phyloP scores from a whole-genome alignment of 2,888 invertebrate species.

The Willowsia nigromaculata region DNA sequence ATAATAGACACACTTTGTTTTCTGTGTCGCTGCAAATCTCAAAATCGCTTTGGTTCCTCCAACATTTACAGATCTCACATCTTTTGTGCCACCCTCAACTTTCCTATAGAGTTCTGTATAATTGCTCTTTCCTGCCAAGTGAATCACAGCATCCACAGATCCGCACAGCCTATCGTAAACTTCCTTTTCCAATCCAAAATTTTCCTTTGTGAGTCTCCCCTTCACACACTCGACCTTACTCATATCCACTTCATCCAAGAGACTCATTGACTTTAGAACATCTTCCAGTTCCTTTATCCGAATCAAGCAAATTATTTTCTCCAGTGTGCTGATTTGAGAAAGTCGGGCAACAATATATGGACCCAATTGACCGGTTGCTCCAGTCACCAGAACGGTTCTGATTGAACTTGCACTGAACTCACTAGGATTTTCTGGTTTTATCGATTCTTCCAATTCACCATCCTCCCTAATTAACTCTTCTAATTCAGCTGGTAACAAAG shows the following conservation, averaged over 20 bases:
- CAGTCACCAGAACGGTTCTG: neutral
- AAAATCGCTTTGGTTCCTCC: neutral
- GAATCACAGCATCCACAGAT: neutral
- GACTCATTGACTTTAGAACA: neutral
- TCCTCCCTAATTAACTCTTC: slow-evolving; percentile 24
- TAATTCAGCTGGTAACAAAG: slow-evolving; percentile 18
- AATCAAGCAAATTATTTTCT: neutral
- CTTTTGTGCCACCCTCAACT: neutral
- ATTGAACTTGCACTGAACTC: neutral
- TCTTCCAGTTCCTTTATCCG: neutral
- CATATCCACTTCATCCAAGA: neutral
- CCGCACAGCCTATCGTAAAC: neutral
- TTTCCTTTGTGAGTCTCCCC: neutral
- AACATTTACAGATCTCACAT: neutral
- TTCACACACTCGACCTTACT: neutral
- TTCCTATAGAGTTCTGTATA: neutral
- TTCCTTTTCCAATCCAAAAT: neutral
- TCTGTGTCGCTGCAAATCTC: neutral
- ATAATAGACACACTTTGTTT: slow-evolving; percentile 5
- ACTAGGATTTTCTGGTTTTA: neutral
- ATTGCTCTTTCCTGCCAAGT: neutral
- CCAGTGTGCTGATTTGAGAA: neutral
- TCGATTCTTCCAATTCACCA: slow-evolving; percentile 11
- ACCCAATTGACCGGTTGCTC: neutral
- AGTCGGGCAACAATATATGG: neutral